These are phyloP conservation scores for Bradypodion pumilum DNA, from an alignment of 2,797 vertebrate genomes.

Conservation along the genomic window DNA sequence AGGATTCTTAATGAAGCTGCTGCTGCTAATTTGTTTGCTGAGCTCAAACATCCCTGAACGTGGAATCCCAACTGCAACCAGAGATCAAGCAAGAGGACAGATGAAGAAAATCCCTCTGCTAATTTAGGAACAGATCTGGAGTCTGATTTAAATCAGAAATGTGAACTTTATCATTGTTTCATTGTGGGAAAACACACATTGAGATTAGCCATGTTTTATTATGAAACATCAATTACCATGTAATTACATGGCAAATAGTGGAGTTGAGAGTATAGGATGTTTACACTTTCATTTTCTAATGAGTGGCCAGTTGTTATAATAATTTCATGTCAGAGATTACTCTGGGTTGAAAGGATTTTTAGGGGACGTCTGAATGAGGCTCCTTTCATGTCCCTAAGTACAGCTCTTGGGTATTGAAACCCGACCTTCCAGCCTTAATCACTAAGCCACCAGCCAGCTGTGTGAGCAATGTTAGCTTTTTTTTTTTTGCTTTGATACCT, in stretches of 20 bases:
- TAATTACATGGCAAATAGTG: slow-evolving; percentile 68
- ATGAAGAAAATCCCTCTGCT: slow-evolving; percentile 57
- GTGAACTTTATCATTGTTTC: slow-evolving; percentile 48
- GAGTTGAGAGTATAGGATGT: slow-evolving; percentile 11
- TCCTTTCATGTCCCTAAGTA: too few relatives aligned
- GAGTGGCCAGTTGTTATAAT: slow-evolving; percentile 25
- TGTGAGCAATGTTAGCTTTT: slow-evolving; percentile 21
- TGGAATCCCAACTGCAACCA: slow-evolving; percentile 59
- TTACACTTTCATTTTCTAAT: slow-evolving; percentile 41
- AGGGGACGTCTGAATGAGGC: too few relatives aligned
- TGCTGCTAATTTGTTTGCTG: slow-evolving; percentile 62
- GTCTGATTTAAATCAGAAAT: slow-evolving; percentile 50
- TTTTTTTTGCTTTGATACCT: slow-evolving; percentile 31
- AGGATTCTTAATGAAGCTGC: slow-evolving; percentile 59
- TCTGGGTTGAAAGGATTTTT: too few relatives aligned
- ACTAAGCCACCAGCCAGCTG: too few relatives aligned
- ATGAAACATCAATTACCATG: slow-evolving; percentile 55
- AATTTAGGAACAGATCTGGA: slow-evolving; percentile 48
- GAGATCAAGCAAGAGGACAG: slow-evolving; percentile 46
- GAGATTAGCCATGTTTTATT: slow-evolving; percentile 45
- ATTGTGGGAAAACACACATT: slow-evolving; percentile 49
- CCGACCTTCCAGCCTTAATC: too few relatives aligned
- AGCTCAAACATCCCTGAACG: slow-evolving; percentile 59
- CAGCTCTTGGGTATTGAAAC: too few relatives aligned
- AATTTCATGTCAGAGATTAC: too few relatives aligned